phyloP scores from a whole-genome alignment of 2,797 vertebrate genomes.

The Enoplosus armatus region DNA sequence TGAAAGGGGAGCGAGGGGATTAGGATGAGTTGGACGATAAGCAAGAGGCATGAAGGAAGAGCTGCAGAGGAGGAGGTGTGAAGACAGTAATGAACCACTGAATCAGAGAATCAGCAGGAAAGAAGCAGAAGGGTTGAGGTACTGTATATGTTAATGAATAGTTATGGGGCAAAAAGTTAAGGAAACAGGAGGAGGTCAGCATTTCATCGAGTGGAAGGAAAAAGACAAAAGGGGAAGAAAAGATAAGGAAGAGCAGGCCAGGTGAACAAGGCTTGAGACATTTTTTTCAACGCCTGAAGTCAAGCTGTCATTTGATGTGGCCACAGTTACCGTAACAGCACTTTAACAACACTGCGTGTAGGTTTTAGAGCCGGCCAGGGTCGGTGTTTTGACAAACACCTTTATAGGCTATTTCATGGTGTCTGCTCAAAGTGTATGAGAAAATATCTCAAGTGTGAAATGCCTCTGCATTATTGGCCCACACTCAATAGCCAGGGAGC shows the following conservation, averaged over 20 bases:
- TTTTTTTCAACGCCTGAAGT: slow-evolving; percentile 27
- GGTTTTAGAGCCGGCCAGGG: slow-evolving; percentile 30
- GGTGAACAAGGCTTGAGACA: not conserved
- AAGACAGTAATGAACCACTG: slow-evolving; percentile 24
- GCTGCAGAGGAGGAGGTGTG: slow-evolving; percentile 13
- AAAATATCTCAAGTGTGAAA: slow-evolving; percentile 65
- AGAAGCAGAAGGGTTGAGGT: slow-evolving; percentile 13
- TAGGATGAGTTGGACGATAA: slow-evolving; percentile 36
- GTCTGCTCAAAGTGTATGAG: slow-evolving; percentile 59
- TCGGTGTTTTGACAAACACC: slow-evolving; percentile 63
- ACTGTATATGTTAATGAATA: slow-evolving; percentile 8
- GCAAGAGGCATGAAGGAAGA: slow-evolving; percentile 10
- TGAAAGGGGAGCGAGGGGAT: slow-evolving; percentile 17
- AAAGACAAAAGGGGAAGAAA: slow-evolving; percentile 2
- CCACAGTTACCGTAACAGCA: slow-evolving; percentile 39
- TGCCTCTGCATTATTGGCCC: slow-evolving; percentile 40
- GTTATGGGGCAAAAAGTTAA: not conserved
- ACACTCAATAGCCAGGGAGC: slow-evolving; percentile 37
- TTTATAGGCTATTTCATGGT: slow-evolving; percentile 73
- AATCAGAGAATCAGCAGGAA: slow-evolving; percentile 42
- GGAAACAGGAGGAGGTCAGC: slow-evolving; percentile 7
- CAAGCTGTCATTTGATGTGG: slow-evolving; percentile 46
- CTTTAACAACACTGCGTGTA: slow-evolving; percentile 22
- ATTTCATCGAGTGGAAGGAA: slow-evolving; percentile 8
- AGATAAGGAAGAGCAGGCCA: not conserved